phyloP scores from a whole-genome alignment of 2,888 invertebrate genomes.

The Meteorus cinctellus region DNA sequence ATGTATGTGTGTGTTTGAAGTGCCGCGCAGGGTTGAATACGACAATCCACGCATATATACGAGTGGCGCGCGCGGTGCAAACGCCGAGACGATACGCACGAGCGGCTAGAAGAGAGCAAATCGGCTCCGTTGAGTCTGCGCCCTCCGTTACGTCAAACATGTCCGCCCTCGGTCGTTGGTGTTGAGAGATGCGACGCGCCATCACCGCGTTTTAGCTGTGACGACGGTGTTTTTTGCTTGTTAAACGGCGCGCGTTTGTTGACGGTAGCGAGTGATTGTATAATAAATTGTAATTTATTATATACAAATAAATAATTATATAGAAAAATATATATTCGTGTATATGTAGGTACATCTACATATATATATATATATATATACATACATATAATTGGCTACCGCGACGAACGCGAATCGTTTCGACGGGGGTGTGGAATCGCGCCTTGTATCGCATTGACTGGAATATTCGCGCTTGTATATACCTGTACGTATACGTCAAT shows the following conservation, averaged over 20 bases:
- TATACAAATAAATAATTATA: not conserved
- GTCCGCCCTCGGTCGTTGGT: conserved; percentile 61
- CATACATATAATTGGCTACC: conserved; percentile 11
- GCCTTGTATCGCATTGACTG: not conserved
- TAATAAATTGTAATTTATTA: not conserved
- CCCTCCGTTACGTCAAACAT: conserved; percentile 60
- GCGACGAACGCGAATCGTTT: conserved; percentile 24
- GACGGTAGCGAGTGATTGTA: conserved; percentile 50
- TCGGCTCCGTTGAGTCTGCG: conserved; percentile 54
- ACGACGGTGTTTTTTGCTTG: conserved; percentile 45
- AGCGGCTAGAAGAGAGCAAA: conserved; percentile 37
- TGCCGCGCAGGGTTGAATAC: not conserved
- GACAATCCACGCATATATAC: conserved; percentile 3
- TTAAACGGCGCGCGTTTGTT: conserved; percentile 52
- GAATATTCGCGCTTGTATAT: not conserved
- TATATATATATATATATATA: not conserved
- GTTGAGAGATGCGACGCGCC: conserved; percentile 55
- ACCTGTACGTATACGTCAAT: not conserved
- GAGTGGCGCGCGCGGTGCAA: conserved; percentile 24
- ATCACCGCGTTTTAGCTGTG: conserved; percentile 51
- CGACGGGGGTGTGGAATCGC: conserved; percentile 5
- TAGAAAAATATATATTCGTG: not conserved
- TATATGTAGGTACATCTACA: not conserved
- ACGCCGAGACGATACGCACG: conserved; percentile 26
- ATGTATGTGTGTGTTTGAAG: not conserved